These are phyloP conservation scores for Myoxocephalus aenaeus DNA, from an alignment of 2,797 vertebrate genomes.

Conservation along the genomic window DNA sequence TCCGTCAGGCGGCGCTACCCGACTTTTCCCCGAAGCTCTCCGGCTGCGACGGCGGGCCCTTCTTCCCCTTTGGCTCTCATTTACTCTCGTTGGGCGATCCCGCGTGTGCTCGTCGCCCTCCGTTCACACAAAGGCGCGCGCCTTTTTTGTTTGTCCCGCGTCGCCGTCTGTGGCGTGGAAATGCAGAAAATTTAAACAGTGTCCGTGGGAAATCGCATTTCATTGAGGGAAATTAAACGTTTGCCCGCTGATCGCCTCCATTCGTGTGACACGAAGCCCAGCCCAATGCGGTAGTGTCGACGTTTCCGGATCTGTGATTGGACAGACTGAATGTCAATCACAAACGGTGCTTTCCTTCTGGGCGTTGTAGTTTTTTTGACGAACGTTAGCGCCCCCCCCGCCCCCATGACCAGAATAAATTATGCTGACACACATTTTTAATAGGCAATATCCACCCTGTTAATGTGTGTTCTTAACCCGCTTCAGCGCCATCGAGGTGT, in stretches of 20 bases:
- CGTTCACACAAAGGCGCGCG: not conserved
- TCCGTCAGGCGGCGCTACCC: conserved; percentile 91
- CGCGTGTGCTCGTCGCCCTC: conserved; percentile 55
- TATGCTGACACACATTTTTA: not conserved
- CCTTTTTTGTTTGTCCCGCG: not conserved
- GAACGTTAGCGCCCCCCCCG: not conserved
- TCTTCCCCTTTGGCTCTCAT: conserved; percentile 81
- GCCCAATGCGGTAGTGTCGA: conserved; percentile 73
- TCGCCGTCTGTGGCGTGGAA: not conserved
- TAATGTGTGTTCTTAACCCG: not conserved
- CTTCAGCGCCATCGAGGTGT: not conserved
- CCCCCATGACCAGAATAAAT: not conserved
- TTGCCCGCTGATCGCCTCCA: conserved; percentile 77
- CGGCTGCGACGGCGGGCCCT: conserved; percentile 78
- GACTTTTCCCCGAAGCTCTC: conserved; percentile 86
- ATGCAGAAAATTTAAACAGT: not conserved
- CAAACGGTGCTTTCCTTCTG: not conserved
- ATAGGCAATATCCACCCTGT: not conserved
- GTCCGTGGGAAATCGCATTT: conserved; percentile 45
- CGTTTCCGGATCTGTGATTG: conserved; percentile 67
- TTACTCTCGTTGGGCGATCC: conserved; percentile 75
- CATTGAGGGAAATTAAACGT: conserved; percentile 74
- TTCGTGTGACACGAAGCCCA: conserved; percentile 73
- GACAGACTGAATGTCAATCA: conserved; percentile 68
- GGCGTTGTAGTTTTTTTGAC: conserved; percentile 63